These are phyloP conservation scores for Platysternon megacephalum DNA, from an alignment of 2,113 vertebrate genomes.

Conservation along the genomic window DNA sequence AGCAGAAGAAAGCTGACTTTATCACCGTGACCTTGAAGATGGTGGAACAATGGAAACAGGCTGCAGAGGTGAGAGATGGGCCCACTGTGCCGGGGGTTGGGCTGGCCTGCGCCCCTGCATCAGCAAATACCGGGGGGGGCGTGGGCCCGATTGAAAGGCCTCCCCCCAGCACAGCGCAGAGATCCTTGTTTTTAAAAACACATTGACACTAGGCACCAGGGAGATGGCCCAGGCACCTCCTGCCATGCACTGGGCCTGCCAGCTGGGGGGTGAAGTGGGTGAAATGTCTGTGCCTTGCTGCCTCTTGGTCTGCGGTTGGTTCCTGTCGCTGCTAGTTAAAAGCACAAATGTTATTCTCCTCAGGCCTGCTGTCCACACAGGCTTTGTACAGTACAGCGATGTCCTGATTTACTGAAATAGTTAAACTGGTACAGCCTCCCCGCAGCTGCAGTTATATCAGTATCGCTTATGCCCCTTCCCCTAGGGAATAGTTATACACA, in stretches of 20 bases:
- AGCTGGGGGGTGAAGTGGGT: neutral
- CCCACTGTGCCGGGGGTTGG: accelerated
- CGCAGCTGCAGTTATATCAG: neutral
- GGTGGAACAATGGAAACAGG: slow-evolving; percentile 89
- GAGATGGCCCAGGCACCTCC: neutral
- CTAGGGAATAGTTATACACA: neutral
- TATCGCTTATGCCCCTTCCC: neutral
- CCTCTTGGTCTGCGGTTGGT: neutral
- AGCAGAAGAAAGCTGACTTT: slow-evolving; percentile 73
- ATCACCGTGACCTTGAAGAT: slow-evolving; percentile 87
- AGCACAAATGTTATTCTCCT: neutral
- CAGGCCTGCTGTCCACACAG: neutral
- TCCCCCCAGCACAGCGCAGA: neutral
- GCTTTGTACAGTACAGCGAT: neutral
- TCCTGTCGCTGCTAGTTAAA: neutral
- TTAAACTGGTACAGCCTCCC: neutral
- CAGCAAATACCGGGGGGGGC: neutral
- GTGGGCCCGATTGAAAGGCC: neutral
- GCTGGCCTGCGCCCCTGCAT: neutral
- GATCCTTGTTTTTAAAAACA: neutral
- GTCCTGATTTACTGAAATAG: neutral
- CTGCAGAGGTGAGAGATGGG: slow-evolving; percentile 77
- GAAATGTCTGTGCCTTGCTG: neutral
- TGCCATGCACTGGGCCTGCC: neutral
- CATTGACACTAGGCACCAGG: neutral